Conservation (phyloP, 2,113 vertebrate species). For the Montifringilla adamsi region DNA sequence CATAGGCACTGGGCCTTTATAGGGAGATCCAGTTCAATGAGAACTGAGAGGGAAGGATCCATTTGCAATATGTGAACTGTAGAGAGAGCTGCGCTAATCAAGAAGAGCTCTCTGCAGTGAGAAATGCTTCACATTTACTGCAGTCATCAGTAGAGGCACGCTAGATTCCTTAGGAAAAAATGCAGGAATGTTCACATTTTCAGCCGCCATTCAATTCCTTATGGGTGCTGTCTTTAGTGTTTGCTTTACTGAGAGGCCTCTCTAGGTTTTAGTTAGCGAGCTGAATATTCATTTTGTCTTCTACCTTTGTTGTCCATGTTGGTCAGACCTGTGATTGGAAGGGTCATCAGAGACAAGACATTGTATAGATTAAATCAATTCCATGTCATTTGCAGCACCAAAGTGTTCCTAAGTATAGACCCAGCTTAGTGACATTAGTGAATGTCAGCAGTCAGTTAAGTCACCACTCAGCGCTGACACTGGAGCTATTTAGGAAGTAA, state of each 20-base stretch:
- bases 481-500: slow-evolving; percentile 59
- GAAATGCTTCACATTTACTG: neutral
- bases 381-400: neutral
- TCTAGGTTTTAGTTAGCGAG: neutral
- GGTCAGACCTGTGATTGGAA: neutral
- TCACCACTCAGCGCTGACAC: slow-evolving; percentile 53
- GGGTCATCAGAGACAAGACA: neutral
- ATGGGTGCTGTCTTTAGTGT: neutral
- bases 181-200: neutral
- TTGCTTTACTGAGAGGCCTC: neutral
- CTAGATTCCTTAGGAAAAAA: neutral
- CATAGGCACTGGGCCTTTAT: neutral
- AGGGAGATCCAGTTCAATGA: neutral
- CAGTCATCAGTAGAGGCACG: neutral
- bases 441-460: slow-evolving; percentile 56
- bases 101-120: neutral
- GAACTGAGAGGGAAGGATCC: neutral
- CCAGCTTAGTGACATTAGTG: slow-evolving; percentile 34
- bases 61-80: neutral
- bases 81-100: neutral
- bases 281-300: neutral
- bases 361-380: slow-evolving; percentile 22
- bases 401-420: slow-evolving; percentile 49
- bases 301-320: neutral
- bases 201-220: neutral